phyloP scores from a whole-genome alignment of 2,888 invertebrate genomes.

The Plebejus melissa region DNA sequence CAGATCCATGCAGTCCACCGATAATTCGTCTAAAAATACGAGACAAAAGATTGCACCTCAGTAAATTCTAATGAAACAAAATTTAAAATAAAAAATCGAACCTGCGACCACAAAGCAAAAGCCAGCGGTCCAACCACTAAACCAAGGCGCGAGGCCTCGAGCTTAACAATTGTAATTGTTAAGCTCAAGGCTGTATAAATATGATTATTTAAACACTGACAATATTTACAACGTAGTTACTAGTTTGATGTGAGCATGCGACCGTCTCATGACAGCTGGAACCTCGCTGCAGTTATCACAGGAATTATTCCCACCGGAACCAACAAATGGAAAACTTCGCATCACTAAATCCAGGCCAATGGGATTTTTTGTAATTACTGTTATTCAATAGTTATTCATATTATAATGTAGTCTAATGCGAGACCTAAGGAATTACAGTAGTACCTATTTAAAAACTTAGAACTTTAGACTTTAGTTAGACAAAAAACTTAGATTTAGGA shows the following conservation, averaged over 20 bases:
- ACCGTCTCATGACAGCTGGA: background rate
- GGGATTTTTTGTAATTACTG: background rate
- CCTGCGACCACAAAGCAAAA: background rate
- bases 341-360: background rate
- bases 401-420: too few relatives aligned
- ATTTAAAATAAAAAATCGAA: background rate
- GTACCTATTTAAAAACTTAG: too few relatives aligned
- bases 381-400: too few relatives aligned
- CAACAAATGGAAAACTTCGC: background rate
- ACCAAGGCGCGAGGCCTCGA: background rate
- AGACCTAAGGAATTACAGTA: too few relatives aligned
- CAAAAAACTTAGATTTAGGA: too few relatives aligned
- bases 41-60: too few relatives aligned
- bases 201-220: background rate
- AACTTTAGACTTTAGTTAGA: too few relatives aligned
- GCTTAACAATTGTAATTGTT: background rate
- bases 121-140: background rate
- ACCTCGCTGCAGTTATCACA: constrained; percentile 11
- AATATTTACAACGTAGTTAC: background rate
- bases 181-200: background rate
- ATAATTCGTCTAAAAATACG: too few relatives aligned
- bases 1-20: too few relatives aligned
- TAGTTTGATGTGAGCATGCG: background rate
- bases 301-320: background rate
- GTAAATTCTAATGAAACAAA: too few relatives aligned